A percentile compares a stretch with the other conserved stretches of the same genome.
phyloP scores from a whole-genome alignment of 2,113 vertebrate genomes.

The Trachemys scripta region DNA sequence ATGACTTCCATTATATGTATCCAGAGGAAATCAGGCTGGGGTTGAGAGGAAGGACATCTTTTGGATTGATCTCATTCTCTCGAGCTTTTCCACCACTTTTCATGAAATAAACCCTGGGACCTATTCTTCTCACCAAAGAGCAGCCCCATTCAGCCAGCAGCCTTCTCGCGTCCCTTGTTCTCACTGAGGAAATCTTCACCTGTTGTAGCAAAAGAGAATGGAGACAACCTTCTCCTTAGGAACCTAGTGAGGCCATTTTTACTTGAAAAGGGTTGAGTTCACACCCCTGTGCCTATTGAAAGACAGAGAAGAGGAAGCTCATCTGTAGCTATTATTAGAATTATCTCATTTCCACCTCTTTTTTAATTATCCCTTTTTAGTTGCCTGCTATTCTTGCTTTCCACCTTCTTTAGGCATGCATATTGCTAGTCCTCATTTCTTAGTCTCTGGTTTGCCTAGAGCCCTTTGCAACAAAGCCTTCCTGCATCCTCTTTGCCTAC shows the following conservation, averaged over 20 bases:
- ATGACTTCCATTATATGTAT: neutral
- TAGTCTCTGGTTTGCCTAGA: neutral
- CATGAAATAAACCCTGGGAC: neutral
- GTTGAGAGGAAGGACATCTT: neutral
- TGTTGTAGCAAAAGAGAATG: neutral
- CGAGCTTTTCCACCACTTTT: neutral
- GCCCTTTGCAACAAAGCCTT: neutral
- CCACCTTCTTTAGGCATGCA: fast-evolving
- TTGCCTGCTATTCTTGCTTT: neutral
- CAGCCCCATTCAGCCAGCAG: neutral
- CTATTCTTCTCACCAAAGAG: neutral
- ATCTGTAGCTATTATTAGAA: neutral
- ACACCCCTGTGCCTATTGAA: neutral
- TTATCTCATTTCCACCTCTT: neutral
- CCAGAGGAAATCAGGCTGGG: neutral
- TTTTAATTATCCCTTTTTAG: neutral
- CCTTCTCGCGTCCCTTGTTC: neutral
- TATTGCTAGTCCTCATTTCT: neutral
- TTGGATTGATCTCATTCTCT: fast-evolving
- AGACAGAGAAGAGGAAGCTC: fast-evolving
- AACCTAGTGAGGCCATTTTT: neutral
- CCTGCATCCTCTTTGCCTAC: neutral
- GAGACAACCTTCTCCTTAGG: neutral
- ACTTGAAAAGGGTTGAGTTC: neutral
- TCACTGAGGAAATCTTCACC: neutral